These are phyloP conservation scores for Oxyteleia sp. DNA, from an alignment of 2,888 invertebrate genomes.

Conservation along the genomic window DNA sequence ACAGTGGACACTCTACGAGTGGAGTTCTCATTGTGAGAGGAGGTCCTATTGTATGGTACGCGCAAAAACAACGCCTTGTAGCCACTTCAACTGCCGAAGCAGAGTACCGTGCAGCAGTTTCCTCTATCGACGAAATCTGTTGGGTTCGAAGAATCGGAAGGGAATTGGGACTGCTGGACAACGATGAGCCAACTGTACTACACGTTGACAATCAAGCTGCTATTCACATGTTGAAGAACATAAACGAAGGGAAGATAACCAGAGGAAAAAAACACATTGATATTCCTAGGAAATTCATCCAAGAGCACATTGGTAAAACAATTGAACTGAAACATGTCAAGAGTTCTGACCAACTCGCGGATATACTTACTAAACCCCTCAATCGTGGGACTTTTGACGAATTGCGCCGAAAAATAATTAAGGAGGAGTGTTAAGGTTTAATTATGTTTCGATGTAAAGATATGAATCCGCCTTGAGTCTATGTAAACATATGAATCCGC, in stretches of 20 bases:
- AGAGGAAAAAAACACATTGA: constrained; percentile 3
- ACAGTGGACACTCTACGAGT: constrained; percentile 22
- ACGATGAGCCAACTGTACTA: constrained; percentile 73
- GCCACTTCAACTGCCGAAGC: not conserved
- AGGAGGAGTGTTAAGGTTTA: constrained; percentile 16
- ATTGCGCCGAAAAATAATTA: not conserved
- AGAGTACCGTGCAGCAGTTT: not conserved
- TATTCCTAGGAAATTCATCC: not conserved
- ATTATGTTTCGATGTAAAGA: too few species aligned
- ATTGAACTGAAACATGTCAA: not conserved
- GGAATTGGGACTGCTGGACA: constrained; percentile 72
- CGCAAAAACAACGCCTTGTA: not conserved
- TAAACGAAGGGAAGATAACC: constrained; percentile 5
- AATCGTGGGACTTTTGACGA: not conserved
- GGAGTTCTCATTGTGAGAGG: constrained; percentile 26
- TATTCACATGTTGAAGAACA: constrained; percentile 76
- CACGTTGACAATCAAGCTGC: constrained; percentile 73
- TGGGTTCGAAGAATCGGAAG: constrained; percentile 78
- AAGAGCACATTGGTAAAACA: constrained; percentile 1
- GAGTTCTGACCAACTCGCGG: not conserved
- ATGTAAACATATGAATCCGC: too few species aligned
- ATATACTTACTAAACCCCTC: constrained; percentile 1
- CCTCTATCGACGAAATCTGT: constrained; percentile 79
- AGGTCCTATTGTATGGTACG: not conserved
- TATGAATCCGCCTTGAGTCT: too few species aligned